phyloP scores from a whole-genome alignment of 2,797 vertebrate species.

The Malacoraja senta region DNA sequence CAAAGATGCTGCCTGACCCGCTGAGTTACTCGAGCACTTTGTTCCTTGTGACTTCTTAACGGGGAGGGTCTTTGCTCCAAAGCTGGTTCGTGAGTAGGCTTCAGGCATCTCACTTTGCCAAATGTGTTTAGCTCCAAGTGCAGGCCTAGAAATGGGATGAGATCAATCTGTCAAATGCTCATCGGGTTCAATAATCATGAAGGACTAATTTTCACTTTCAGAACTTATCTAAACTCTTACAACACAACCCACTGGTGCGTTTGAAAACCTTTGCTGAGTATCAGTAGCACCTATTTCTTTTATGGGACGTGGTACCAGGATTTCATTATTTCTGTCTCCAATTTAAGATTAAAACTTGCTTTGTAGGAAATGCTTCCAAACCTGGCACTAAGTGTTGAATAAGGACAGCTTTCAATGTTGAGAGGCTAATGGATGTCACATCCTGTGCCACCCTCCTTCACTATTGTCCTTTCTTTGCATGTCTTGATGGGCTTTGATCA shows the following conservation, averaged over 20 bases:
- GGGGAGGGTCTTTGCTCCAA: too few species aligned
- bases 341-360: not conserved
- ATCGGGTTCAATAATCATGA: not conserved
- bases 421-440: not conserved
- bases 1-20: too few species aligned
- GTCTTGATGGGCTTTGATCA: slow-evolving; percentile 6
- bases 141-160: not conserved
- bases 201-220: not conserved
- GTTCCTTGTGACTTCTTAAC: too few species aligned
- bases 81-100: too few species aligned
- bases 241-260: not conserved
- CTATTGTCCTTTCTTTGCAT: not conserved
- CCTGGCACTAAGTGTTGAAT: not conserved
- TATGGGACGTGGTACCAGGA: not conserved
- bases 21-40: too few species aligned
- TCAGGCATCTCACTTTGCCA: not conserved
- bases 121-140: too few species aligned
- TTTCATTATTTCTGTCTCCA: not conserved
- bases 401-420: not conserved
- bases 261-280: not conserved
- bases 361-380: slow-evolving; percentile 7
- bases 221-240: not conserved
- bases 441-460: not conserved
- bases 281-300: not conserved
- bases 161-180: not conserved